phyloP scores from a whole-genome alignment of 2,888 invertebrate species.

The Athetis lepigone region DNA sequence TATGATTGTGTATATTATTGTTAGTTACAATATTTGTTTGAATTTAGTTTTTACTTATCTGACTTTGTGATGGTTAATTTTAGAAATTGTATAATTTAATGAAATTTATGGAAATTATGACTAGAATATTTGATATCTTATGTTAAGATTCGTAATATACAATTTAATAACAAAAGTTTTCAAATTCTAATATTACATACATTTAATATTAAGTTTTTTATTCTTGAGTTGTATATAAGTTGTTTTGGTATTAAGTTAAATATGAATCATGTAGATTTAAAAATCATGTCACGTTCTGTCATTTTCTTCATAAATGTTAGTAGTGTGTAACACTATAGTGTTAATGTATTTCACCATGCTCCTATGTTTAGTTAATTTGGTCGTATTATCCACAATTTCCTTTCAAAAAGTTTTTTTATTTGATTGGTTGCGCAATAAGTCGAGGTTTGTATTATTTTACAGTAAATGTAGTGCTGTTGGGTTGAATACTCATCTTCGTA shows the following conservation, averaged over 20 bases:
- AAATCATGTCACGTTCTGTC: constrained; percentile 20
- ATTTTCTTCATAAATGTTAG: neutral
- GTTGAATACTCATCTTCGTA: too few species aligned
- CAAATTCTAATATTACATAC: too few species aligned
- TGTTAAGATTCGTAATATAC: constrained; percentile 36
- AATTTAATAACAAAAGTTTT: constrained; percentile 26
- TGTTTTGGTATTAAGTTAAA: constrained; percentile 18
- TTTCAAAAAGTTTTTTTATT: neutral
- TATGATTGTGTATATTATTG: constrained; percentile 12
- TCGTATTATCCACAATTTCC: neutral
- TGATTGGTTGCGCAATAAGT: neutral
- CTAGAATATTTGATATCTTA: constrained; percentile 31
- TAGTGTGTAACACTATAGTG: constrained; percentile 23
- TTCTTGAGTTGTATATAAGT: constrained; percentile 27
- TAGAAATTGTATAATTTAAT: neutral
- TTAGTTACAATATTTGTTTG: constrained; percentile 16
- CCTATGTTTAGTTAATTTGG: neutral
- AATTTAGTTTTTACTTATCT: constrained; percentile 6
- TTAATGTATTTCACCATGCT: constrained; percentile 9
- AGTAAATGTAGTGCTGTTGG: too few species aligned
- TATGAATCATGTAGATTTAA: constrained; percentile 25
- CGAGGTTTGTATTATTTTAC: too few species aligned
- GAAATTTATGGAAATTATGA: constrained; percentile 21
- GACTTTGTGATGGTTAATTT: neutral
- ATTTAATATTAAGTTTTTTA: constrained; percentile 1